Conservation (phyloP, 2,113 vertebrate genomes). For the Microtus oregoni region DNA sequence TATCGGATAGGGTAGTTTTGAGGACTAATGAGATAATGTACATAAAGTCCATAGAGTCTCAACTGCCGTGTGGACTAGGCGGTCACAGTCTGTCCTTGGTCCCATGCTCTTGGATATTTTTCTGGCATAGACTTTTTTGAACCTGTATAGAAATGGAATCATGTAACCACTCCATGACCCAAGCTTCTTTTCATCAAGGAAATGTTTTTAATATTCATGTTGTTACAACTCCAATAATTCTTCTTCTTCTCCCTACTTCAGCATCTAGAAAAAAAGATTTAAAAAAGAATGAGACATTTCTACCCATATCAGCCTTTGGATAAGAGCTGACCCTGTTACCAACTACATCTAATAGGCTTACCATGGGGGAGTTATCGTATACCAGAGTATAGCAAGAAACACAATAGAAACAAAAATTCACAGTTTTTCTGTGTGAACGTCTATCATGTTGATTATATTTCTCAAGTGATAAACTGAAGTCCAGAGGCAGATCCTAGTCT, state of each 20-base stretch:
- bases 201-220: neutral
- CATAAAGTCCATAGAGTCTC: neutral
- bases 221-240: neutral
- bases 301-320: neutral
- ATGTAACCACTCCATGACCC: neutral
- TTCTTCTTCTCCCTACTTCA: neutral
- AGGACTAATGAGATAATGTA: neutral
- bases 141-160: neutral
- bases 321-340: neutral
- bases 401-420: neutral
- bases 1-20: neutral
- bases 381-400: neutral
- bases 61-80: neutral
- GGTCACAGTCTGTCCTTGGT: neutral
- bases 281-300: neutral
- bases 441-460: neutral
- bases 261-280: neutral
- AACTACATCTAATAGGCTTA: neutral
- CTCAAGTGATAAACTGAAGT: neutral
- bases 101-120: neutral
- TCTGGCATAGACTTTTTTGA: neutral
- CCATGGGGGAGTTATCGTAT: neutral
- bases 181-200: neutral
- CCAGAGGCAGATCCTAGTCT: neutral
- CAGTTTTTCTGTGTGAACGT: neutral